Base-by-base conservation (phyloP, 1,140 invertebrate species). In the Argopecten irradians region DNA sequence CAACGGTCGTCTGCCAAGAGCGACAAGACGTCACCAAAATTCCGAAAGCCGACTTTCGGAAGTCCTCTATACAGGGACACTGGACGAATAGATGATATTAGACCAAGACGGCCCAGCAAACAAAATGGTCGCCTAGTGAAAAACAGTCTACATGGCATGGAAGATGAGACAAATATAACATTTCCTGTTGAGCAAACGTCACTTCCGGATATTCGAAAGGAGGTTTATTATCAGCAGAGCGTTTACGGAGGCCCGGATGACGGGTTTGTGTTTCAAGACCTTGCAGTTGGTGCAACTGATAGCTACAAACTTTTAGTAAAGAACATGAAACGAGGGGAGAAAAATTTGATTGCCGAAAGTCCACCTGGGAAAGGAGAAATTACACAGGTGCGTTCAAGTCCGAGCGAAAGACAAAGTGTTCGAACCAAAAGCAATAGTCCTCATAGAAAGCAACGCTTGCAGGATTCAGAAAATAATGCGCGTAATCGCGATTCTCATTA, bases 351-450 rank as follows among this genome's bases (percentile, higher is more conserved):
- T 22, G n/a, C 55, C n/a, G 28, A n/a, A 71, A 28, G 55, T 71
- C 55, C 55, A 71, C 55, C 55, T 5, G 55, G 55, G n/a, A n/a
- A n/a, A 71, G 55, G 55, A 28, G 22, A 71, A 2, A 46, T 71
- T 28, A 16, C 28, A 11, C 55, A 71, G 5, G 55, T 71, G 14
- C 55, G 55, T n/a, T 71, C 55, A 71, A 71, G 55, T 71, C 55
- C 55, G 5, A 16, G 55, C 1, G n/a, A 71, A 71, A 46, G 43
- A 46, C 43, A 46, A 19, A 46, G 19, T 46, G 19, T 46, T 46
- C 55, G 55, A 71, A 71, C n/a, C 11, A 71, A 71, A 71, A 71
- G n/a, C 55, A 71, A 71, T 71, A 71, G 55, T 71, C 55, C 55
- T 11, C 8, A 1, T 5, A n/a, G 14, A 16, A n/a, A 16, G 16